Evolutionary conservation across 1,140 invertebrate genomes (phyloP), one percentile per base, ranked within the genome.

Genomic region (Cherax destructor): DNA sequence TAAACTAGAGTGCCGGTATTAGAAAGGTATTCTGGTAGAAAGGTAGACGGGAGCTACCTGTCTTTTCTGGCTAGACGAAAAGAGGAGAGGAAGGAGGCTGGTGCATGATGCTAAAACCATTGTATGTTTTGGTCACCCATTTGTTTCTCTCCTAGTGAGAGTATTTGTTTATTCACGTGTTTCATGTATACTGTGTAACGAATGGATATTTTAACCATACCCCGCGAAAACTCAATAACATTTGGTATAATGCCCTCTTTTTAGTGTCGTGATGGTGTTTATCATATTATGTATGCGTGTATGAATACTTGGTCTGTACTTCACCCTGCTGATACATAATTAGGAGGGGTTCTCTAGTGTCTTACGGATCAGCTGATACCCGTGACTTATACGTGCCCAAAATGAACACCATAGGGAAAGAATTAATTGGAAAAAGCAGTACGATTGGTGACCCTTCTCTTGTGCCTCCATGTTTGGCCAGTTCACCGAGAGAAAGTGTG

Each of bases 61-160:
- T 41, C 30, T 41, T 41, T 41, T 41, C 30, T 41, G 30, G 30
- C 30, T 41, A 2, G 30, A 41, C 30, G 30, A 41, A 24, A 83
- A 49, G 80, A 83, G 52, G 80, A 83, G 80, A 83, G 56, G 80
- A 52, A 77, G 76, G 41, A 83, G 4, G 18, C 4, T 10, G 21
- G 24, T 61, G 24, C 2, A 56, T 59, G 50, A 41, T 30, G 41
- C 18, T 13, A 16, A 56, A 56, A 56, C 52, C 52, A 56, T 56
- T 56, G 13, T 56, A 56, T 10, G 13, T 56, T 56, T 56, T 56
- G 9, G 52, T 56, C 52, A 13, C 52, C 52, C 9, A 56, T 56
- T n/a, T 18, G 5, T 69, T 18, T 69, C 65, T 69, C 65, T n/a
- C 65, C 65, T 5, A 69, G 65, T 69, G 65, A n/a, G 65, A 21